Conservation (phyloP, 1,140 invertebrate genomes). For the Aporrectodea caliginosa region DNA sequence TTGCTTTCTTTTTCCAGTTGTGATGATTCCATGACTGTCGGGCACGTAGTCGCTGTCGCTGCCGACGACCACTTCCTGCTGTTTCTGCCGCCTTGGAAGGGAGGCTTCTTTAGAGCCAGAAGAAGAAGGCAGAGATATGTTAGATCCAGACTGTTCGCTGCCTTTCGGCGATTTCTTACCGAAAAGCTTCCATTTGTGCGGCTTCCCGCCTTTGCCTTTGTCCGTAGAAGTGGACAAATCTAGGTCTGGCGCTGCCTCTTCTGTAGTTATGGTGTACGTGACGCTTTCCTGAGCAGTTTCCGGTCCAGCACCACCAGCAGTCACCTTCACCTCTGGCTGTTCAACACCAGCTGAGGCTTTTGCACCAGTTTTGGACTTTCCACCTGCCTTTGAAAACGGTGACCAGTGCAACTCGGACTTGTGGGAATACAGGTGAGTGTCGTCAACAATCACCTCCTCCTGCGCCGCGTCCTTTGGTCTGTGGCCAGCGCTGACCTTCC, state of each 20-base stretch:
- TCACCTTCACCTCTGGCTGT: not conserved
- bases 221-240: not conserved
- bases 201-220: not conserved
- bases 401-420: not conserved
- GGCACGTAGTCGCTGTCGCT: too few relatives aligned
- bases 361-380: too few relatives aligned
- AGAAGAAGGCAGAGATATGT: not conserved
- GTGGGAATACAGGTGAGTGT: slow-evolving; percentile 10
- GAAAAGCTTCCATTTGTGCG: not conserved
- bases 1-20: too few relatives aligned
- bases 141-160: not conserved
- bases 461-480: not conserved
- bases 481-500: too few relatives aligned
- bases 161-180: not conserved
- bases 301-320: too few relatives aligned
- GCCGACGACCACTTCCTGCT: not conserved
- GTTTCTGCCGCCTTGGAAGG: not conserved
- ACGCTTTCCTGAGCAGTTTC: not conserved
- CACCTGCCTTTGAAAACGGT: not conserved
- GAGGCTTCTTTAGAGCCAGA: not conserved
- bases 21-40: too few relatives aligned
- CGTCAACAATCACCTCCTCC: slow-evolving; percentile 13
- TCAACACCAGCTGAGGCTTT: not conserved
- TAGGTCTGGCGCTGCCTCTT: not conserved
- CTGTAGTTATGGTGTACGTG: not conserved